Evolutionary conservation across 1,140 invertebrate species (phyloP).

Genomic region (Anoplolepis gracilipes): DNA sequence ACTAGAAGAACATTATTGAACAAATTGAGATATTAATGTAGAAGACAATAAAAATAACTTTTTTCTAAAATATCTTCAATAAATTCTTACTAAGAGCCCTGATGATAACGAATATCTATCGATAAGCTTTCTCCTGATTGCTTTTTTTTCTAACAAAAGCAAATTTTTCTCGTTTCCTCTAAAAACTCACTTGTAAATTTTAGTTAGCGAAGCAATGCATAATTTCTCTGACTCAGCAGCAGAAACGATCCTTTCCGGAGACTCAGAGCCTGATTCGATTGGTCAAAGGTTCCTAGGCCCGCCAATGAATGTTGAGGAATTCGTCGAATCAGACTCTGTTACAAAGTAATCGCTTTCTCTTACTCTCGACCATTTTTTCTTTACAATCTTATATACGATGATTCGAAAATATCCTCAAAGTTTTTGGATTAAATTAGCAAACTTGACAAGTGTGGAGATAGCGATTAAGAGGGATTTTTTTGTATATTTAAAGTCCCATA

Average conservation of each 20-base stretch:
- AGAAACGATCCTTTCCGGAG: neutral
- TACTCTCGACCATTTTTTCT: conserved; percentile 37
- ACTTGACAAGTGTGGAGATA: neutral
- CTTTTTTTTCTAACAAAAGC: neutral
- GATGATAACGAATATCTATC: neutral
- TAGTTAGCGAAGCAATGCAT: neutral
- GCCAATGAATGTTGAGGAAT: conserved; percentile 36
- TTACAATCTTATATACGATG: conserved; percentile 42
- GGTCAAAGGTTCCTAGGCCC: conserved; percentile 14
- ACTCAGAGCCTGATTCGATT: conserved; percentile 18
- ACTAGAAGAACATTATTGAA: no score
- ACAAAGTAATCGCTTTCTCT: conserved; percentile 61
- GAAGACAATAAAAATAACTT: neutral
- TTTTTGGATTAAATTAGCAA: neutral
- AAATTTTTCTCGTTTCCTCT: neutral
- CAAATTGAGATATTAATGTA: no score
- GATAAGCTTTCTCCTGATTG: neutral
- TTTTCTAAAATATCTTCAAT: neutral
- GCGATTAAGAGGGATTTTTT: neutral
- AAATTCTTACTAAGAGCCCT: neutral
- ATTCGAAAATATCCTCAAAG: conserved; percentile 37
- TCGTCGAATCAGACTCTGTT: conserved; percentile 34
- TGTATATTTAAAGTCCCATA: neutral
- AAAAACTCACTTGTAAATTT: conserved; percentile 15
- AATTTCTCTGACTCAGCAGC: conserved; percentile 35